Evolutionary conservation across 2,888 invertebrate genomes (phyloP), one percentile per base, ranked within the genome.

Genomic region (Lasioglossum vierecki): DNA sequence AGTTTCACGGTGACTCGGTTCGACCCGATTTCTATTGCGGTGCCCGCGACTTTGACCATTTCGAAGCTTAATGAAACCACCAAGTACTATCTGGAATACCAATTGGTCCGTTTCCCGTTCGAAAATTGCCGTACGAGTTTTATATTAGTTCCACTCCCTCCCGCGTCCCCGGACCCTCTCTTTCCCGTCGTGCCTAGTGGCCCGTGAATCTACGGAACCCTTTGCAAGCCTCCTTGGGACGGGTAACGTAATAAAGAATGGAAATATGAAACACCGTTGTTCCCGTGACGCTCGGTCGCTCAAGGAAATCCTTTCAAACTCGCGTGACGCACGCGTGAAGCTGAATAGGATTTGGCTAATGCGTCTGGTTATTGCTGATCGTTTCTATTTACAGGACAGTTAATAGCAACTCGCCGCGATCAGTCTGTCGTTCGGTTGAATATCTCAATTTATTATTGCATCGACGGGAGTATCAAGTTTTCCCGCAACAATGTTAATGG

Each of bases 11-110:
- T 41, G 80, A 46, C 60, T 49, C 71, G 49, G 49, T 3, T 15
- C 76, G 71, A 76, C 76, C 76, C 66, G 60, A 76, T 83, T 80
- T 75, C 35, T 41, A 75, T 44, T 18, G 30, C 35, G 4, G 11
- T 68, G 35, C 26, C 22, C 9, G 30, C n/a, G 39, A 26, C 39
- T 82, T 73, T 39, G 39, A 70, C 70, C 49, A 44, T 44, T 53
- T 53, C 15, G 60, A 3, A 30, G 76, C 26, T 76, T 76, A 60
- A 76, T 60, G 60, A 41, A 44, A 46, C 63, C 57, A 35, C 63
- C 18, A 35, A 11, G 76, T 44, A 63, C 63, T 41, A 30, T 76
- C 22, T 18, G 46, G 44, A 41, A 70, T 70, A 70, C 70, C 70
- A 41, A 70, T 70, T 70, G 39, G 70, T 70, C 70, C 41, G 70